Base-by-base conservation (phyloP, 2,113 vertebrate species). In the Heterotis niloticus region DNA sequence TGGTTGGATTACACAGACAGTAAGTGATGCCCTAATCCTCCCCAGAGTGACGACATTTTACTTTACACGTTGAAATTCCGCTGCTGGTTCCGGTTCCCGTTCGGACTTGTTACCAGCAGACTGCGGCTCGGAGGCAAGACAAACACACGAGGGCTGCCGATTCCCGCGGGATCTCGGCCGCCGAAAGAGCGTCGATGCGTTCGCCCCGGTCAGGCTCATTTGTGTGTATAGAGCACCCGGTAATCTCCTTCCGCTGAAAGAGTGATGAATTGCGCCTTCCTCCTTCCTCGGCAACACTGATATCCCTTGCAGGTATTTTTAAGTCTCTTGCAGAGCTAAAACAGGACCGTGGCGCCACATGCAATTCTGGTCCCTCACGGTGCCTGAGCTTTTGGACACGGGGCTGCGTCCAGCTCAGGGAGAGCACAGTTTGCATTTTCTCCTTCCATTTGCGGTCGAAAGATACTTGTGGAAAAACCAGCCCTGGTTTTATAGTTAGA, bases 11-110 rank as follows among this genome's bases (percentile, higher is more conserved):
- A 78, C 24, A 5, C 26, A 68, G 16, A 52, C 18, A 44, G 28
- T 64, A 69, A 78, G 26, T 70, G 66, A 69, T 70, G 77, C 77
- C 77, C 60, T 59, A 54, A 78, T 78, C 66, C 77, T 26, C 56
- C 20, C 54, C 2, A 70, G 44, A 20, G 12, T 17, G 51, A 73
- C n/a, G 16, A 73, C 10, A 56, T 34, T 10, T 20, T 18, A 10
- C 23, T 44, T 20, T 73, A n/a, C 23, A 23, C 70, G 13, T 10
- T n/a, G 14, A 54, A 73, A 73, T 73, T 73, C 70, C 70, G 13
- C 20, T 57, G 52, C 13, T 20, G 52, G 51, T 54, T 51, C 52
- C 20, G 20, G 4, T 17, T 26, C 64, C 65, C 17, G 76, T 59
- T 68, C 23, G 29, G 76, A 68, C 76, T 68, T 78, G 76, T 56